phyloP scores from a whole-genome alignment of 2,113 vertebrate species.

The Ramphastos sulfuratus region DNA sequence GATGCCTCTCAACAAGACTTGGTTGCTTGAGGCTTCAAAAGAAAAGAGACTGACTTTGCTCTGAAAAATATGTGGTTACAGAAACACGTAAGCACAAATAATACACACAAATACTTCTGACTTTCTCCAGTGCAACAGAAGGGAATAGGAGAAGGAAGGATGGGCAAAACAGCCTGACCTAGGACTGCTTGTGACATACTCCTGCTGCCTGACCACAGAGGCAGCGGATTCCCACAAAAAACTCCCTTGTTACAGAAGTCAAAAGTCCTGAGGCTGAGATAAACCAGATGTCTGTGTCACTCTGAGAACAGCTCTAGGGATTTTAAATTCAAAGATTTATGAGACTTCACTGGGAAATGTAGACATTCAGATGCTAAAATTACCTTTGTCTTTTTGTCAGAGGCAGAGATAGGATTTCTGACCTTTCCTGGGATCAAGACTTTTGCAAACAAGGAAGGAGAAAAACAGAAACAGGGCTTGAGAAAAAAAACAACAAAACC shows the following conservation, averaged over 20 bases:
- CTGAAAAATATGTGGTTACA: background rate
- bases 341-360: background rate
- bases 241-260: background rate
- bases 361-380: background rate
- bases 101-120: background rate
- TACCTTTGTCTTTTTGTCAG: background rate
- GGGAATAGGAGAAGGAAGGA: background rate
- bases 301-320: background rate
- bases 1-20: too few species aligned
- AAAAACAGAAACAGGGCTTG: background rate
- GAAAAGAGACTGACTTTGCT: background rate
- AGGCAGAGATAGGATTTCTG: background rate
- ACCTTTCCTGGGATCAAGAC: background rate
- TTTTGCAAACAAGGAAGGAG: background rate
- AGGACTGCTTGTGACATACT: background rate
- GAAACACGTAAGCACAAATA: background rate
- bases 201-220: background rate
- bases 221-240: background rate
- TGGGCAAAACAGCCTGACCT: fast-evolving
- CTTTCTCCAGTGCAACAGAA: background rate
- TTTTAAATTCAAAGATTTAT: background rate
- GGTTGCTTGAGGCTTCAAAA: too few species aligned
- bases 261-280: background rate
- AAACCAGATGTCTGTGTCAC: background rate
- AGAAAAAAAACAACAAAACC: background rate